phyloP scores from a whole-genome alignment of 37 sponge, comb jelly and placozoan genomes.

The Dysidea cf. avara region DNA sequence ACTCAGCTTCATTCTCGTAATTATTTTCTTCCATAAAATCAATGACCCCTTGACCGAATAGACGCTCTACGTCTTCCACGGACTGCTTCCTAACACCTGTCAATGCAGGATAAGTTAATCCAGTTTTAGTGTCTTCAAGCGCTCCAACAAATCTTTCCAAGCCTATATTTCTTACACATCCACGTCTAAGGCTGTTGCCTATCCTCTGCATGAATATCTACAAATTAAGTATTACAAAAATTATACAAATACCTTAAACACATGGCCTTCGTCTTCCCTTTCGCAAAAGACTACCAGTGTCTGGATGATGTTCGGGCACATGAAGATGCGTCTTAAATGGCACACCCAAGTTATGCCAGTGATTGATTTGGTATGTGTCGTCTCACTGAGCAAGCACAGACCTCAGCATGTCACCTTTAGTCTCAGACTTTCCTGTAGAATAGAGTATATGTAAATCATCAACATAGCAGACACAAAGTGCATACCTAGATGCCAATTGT shows the following conservation, averaged over 20 bases:
- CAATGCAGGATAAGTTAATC: neutral
- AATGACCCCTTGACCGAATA: slow-evolving; percentile 10
- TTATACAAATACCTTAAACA: slow-evolving; percentile 24
- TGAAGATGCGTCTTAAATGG: slow-evolving; percentile 20
- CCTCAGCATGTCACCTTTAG: slow-evolving; percentile 1
- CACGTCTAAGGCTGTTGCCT: neutral
- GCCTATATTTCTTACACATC: neutral
- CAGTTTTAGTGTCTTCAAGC: neutral
- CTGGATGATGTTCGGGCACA: slow-evolving; percentile 28
- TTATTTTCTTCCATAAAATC: slow-evolving; percentile 10
- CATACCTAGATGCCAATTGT: too few species aligned
- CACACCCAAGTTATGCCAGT: slow-evolving; percentile 12
- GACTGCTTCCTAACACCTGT: slow-evolving; percentile 10
- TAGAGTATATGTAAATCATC: too few species aligned
- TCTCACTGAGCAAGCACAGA: slow-evolving; percentile 25
- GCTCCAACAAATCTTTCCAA: slow-evolving; percentile 3
- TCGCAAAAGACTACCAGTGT: slow-evolving; percentile 14
- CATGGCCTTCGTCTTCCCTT: slow-evolving; percentile 19
- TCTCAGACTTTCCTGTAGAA: slow-evolving; percentile 6
- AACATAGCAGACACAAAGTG: too few species aligned
- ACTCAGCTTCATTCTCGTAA: neutral
- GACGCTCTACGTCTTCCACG: slow-evolving; percentile 9
- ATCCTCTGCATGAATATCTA: neutral
- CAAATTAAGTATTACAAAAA: too few species aligned
- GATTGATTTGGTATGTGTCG: slow-evolving; percentile 1